Percentiles rank a stretch among this genome's conserved stretches.
phyloP scores from a whole-genome alignment of 2,797 vertebrate species.

The Gymnothorax javanicus region DNA sequence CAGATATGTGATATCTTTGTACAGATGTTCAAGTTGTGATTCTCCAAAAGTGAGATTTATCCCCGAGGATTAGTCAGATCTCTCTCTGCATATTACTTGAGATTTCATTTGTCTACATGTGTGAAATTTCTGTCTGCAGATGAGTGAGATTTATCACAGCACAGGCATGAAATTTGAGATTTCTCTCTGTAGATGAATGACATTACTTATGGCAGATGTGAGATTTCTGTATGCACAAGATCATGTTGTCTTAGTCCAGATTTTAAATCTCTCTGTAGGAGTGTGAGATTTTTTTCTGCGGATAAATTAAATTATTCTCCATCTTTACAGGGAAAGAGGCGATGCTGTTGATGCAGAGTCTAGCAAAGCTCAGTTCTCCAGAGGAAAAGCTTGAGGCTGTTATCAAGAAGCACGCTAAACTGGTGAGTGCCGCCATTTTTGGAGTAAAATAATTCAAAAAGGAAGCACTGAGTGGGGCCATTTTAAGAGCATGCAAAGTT shows the following conservation, averaged over 20 bases:
- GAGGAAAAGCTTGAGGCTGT: conserved; percentile 92
- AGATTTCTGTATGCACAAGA: too few relatives aligned
- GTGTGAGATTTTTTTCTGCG: not conserved
- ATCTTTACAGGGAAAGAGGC: conserved; percentile 87
- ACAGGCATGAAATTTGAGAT: not conserved
- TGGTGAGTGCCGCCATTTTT: conserved; percentile 77
- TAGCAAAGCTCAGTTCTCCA: conserved; percentile 86
- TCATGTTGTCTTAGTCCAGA: too few relatives aligned
- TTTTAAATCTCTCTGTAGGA: not conserved
- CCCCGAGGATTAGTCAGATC: too few relatives aligned
- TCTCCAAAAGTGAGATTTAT: too few relatives aligned
- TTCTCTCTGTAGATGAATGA: not conserved
- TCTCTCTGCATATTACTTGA: too few relatives aligned
- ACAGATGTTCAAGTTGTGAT: too few relatives aligned
- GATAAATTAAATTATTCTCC: not conserved
- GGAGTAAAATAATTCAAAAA: not conserved
- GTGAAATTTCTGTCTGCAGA: too few relatives aligned
- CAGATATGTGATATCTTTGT: too few relatives aligned
- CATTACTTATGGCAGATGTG: not conserved
- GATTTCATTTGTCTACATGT: too few relatives aligned
- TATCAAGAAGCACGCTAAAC: conserved; percentile 94
- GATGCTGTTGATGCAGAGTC: conserved; percentile 88
- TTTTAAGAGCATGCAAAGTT: not conserved
- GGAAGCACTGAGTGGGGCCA: not conserved
- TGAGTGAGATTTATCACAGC: too few relatives aligned